A percentile compares a stretch with the other conserved stretches of the same genome.
These are phyloP conservation scores for Frankliniella intonsa DNA, from an alignment of 2,888 invertebrate genomes.

Conservation along the genomic window DNA sequence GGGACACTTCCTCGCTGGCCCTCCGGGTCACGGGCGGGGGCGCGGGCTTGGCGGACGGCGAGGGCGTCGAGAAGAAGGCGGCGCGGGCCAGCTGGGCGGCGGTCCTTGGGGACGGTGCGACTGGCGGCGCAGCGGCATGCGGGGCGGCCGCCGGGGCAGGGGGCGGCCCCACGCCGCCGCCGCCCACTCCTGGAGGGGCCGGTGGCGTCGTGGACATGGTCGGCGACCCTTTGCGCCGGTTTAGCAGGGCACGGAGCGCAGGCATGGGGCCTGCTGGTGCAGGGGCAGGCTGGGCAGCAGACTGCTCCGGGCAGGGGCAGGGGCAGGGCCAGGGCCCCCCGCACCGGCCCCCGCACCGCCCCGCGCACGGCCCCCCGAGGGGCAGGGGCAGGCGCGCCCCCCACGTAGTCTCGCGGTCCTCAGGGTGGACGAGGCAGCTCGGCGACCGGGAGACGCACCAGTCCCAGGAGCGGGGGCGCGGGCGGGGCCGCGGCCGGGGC, in stretches of 20 bases:
- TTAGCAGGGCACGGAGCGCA: conserved; percentile 36
- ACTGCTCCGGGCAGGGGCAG: not conserved
- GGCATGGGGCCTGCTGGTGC: conserved; percentile 4
- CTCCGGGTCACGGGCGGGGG: not conserved
- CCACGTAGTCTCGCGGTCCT: conserved; percentile 13
- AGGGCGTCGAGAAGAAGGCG: conserved; percentile 32
- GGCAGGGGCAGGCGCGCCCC: not conserved
- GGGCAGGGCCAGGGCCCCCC: not conserved
- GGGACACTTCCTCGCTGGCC: conserved; percentile 25
- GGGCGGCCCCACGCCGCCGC: conserved; percentile 36
- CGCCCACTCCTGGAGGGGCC: conserved; percentile 36
- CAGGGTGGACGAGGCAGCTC: conserved; percentile 18
- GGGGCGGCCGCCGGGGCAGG: conserved; percentile 39
- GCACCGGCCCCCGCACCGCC: not conserved
- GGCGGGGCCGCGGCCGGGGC: not conserved
- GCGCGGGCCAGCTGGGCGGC: conserved; percentile 47
- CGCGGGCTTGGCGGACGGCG: conserved; percentile 3
- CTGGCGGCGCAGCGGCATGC: conserved; percentile 39
- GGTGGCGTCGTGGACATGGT: conserved; percentile 31
- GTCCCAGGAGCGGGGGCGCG: not conserved
- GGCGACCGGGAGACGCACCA: not conserved
- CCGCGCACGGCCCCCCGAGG: not conserved
- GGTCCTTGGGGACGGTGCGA: conserved; percentile 47
- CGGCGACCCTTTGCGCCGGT: conserved; percentile 31
- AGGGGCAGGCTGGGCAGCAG: not conserved